Evolutionary conservation across 2,888 invertebrate genomes (phyloP), one percentile per base, ranked within the genome.

Genomic region (Synergus umbraculus): DNA sequence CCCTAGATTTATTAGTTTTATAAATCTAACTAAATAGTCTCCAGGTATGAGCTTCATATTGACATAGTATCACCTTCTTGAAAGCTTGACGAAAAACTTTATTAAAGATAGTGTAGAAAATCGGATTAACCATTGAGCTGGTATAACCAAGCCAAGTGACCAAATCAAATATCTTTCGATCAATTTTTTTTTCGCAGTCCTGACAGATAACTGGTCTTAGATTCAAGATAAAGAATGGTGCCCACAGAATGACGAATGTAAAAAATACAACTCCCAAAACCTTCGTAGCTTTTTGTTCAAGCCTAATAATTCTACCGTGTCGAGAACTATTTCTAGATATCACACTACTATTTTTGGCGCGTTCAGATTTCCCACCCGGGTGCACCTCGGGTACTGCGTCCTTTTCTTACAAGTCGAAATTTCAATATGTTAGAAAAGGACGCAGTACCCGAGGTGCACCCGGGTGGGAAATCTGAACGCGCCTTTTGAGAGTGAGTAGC

Each of bases 231-330:
- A 98, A 98, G 93, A 98, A 98, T 13, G 98, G 98, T n/a, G 98
- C 97, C 98, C 98, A 98, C 58, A 98, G 94, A 67, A 98, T 95
- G 44, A 98, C 98, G 91, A 98, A 98, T 0, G 97, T 97, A 92
- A 97, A 97, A 93, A 98, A 98, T 1, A 98, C 98, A 0, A 98
- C 97, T 4, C 98, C 98, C 29, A 98, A 93, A 5, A 98, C 98
- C 93, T 98, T 98, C 13, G 98, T 98, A 0, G 99, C 99, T 92
- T 98, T 98, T 91, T 98, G 98, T 91, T 99, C 98, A 77, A 98
- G 94, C 5, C 97, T 94, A 78, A 98, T 95, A 88, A 96, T 97
- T 80, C 97, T 93, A 0, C 97, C 97, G 89, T 97, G 97, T 0
- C 97, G 94, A 0, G 96, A 96, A 0, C 96, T 96, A 88, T 96